Evolutionary conservation across 2,888 invertebrate species (phyloP).

Genomic region (Mythimna loreyi): DNA sequence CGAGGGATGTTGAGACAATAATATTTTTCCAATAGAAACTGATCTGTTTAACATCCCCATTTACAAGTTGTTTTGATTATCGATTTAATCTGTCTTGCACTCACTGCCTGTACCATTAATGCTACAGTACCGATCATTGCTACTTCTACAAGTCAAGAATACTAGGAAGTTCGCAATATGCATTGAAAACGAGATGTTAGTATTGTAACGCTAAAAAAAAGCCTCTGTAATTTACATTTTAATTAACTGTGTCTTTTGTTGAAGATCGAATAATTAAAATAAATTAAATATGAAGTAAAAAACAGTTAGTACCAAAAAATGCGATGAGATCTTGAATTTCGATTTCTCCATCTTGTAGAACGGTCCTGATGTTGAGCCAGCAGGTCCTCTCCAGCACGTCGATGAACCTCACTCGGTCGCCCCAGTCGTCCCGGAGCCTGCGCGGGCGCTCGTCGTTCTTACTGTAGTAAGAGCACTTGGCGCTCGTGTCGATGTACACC

Average conservation of each 20-base stretch:
- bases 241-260: not conserved
- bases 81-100: not conserved
- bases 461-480: slow-evolving; percentile 85
- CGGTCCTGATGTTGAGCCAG: slow-evolving; percentile 84
- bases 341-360: slow-evolving; percentile 82
- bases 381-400: slow-evolving; percentile 80
- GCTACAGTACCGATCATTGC: not conserved
- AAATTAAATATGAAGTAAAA: not conserved
- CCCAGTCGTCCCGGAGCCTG: slow-evolving; percentile 62
- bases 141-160: not conserved
- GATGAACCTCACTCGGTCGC: slow-evolving; percentile 77
- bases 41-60: slow-evolving; percentile 37
- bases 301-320: slow-evolving; percentile 80
- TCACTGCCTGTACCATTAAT: not conserved
- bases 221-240: not conserved
- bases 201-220: not conserved
- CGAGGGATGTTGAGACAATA: slow-evolving; percentile 42
- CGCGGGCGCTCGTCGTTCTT: slow-evolving; percentile 82
- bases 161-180: not conserved
- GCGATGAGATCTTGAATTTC: slow-evolving; percentile 90
- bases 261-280: too few species aligned
- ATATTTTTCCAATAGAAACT: slow-evolving; percentile 30
- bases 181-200: not conserved
- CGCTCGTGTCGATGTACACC: slow-evolving; percentile 88
- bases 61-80: slow-evolving; percentile 29